phyloP scores from a whole-genome alignment of 2,797 vertebrate species.

The Rhabdophis nuchalis region DNA sequence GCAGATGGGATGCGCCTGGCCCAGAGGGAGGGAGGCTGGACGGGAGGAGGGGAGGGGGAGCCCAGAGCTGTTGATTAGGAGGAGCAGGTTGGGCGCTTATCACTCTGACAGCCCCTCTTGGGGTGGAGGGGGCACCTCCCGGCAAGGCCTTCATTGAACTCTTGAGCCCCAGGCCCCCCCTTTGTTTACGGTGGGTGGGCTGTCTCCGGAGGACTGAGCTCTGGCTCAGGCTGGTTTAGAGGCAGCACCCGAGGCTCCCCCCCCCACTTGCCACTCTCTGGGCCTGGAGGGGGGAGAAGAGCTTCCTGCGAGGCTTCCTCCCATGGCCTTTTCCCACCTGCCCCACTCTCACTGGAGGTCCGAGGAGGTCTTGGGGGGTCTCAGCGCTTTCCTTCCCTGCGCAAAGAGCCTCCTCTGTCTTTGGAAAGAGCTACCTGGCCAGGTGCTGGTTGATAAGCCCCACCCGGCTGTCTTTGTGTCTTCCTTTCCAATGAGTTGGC shows the following conservation, averaged over 20 bases:
- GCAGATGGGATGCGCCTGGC: not conserved
- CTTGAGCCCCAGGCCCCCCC: not conserved
- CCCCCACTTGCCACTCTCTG: not conserved
- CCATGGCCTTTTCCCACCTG: not conserved
- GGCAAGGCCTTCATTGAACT: not conserved
- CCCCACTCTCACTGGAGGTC: conserved; percentile 66
- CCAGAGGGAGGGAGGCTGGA: accelerated
- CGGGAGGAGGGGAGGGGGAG: not conserved
- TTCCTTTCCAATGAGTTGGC: conserved; percentile 50
- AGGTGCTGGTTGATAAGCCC: conserved; percentile 73
- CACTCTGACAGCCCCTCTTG: too few species aligned
- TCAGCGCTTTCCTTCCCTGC: conserved; percentile 77
- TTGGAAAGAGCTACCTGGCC: conserved; percentile 72
- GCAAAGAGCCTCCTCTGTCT: conserved; percentile 64
- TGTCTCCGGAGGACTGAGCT: not conserved
- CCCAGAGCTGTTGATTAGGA: not conserved
- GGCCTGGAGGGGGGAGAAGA: not conserved
- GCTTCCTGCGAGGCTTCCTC: not conserved
- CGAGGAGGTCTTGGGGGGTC: conserved; percentile 64
- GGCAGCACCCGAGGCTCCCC: not conserved
- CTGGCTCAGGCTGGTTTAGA: not conserved
- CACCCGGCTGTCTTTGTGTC: conserved; percentile 73
- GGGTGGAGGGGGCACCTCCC: not conserved
- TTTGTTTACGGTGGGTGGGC: not conserved
- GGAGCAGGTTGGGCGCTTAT: not conserved